Base-by-base conservation (phyloP, 2,888 invertebrate genomes). In the Nomada lathburiana region DNA sequence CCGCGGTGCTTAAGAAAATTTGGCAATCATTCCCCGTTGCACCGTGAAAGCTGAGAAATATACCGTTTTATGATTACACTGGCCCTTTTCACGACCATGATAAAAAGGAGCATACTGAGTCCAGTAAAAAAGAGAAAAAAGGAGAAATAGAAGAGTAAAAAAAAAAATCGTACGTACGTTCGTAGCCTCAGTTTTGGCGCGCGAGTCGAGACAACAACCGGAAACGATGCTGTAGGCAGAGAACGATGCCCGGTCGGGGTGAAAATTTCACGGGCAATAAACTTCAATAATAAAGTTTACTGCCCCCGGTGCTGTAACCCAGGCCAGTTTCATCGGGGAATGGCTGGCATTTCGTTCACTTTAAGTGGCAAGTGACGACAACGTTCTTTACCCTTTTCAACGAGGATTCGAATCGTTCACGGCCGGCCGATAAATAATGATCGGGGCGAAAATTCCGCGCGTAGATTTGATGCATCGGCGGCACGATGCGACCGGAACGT, bases 271-370 rank as follows among this genome's bases (percentile, higher is more conserved):
- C 53, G 64, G 55, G 52, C 60, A 10, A 73, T 73, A 81, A 79
- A 73, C n/a, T 59, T 64, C 42, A 68, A 63, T 78, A 71, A 83
- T 83, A 86, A 86, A 83, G 75, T 86, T 85, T 76, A 86, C 59
- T 71, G 52, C 52, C 13, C 52, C 47, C 26, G 26, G 23, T 36
- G 47, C 62, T 55, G 57, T 44, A 26, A 60, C 29, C 2, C 9
- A 0, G 11, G 13, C 42, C 18, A 26, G 57, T 50, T 69, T 52
- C 42, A 29, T n/a, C 26, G 42, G 23, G 47, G 26, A 62, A 47
- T 13, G 18, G 59, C 44, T 50, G 29, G 42, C 18, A 4, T 55
- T 55, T 55, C 23, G 23, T 47, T 20, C 23, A 13, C 16, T 26
- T 20, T 36, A 42, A 50, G 18, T 20, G 26, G 18, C 11, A 20